Evolutionary conservation across 2,113 vertebrate species (phyloP).

Genomic region (Acanthisitta chloris): DNA sequence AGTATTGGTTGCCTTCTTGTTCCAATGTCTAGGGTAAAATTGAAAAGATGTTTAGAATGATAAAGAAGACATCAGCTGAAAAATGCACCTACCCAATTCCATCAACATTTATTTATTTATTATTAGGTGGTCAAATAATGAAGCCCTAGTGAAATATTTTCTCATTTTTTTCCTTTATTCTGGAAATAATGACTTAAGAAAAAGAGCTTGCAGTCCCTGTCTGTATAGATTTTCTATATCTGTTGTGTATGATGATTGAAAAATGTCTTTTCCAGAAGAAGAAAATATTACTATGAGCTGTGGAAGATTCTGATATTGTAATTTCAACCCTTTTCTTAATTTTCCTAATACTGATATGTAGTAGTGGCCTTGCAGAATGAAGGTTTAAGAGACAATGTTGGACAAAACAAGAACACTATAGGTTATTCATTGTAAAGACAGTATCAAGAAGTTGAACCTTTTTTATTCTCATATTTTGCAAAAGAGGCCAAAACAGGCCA

Average conservation of each 20-base stretch:
- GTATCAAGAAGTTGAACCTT: background rate
- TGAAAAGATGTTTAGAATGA: background rate
- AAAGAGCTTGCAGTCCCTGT: background rate
- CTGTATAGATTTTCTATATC: background rate
- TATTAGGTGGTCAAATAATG: background rate
- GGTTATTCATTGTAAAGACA: background rate
- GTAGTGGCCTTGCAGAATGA: background rate
- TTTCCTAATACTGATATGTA: background rate
- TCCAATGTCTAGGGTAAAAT: background rate
- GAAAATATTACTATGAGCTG: background rate
- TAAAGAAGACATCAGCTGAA: background rate
- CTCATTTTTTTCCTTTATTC: background rate
- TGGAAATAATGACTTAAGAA: background rate
- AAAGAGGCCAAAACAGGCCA: background rate
- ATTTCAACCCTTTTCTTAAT: background rate
- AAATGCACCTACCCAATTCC: background rate
- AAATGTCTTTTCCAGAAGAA: background rate
- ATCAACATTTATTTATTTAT: background rate
- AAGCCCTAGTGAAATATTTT: background rate
- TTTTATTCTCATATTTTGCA: background rate
- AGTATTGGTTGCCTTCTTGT: background rate
- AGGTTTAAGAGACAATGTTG: background rate
- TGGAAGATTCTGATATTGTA: background rate
- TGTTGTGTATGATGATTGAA: background rate
- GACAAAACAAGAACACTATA: background rate